phyloP scores from a whole-genome alignment of 1,140 invertebrate genomes.

The Galleria mellonella region DNA sequence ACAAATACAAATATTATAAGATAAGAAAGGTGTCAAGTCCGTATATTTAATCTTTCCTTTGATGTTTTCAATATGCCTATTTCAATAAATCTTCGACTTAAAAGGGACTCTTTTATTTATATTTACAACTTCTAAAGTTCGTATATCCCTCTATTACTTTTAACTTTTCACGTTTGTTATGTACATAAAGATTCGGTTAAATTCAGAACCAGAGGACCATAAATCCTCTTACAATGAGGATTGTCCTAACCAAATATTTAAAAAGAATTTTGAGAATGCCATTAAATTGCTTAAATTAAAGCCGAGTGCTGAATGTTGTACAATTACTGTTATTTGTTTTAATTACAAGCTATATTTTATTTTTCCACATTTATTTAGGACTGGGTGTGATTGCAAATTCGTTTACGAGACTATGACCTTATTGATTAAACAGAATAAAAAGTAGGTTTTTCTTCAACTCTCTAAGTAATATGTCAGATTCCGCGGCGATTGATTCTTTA shows the following conservation, averaged over 20 bases:
- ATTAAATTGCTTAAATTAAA: constrained; percentile 7
- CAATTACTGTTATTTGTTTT: background rate
- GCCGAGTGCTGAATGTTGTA: background rate
- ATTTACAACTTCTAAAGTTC: background rate
- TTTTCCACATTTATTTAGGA: too few relatives aligned
- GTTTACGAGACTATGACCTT: too few relatives aligned
- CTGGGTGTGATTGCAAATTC: too few relatives aligned
- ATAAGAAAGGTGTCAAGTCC: too few relatives aligned
- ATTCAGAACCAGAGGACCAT: background rate
- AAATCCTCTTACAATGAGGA: constrained; percentile 22
- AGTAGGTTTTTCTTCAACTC: too few relatives aligned
- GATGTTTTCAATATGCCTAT: background rate
- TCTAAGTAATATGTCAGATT: too few relatives aligned
- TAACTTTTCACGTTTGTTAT: background rate
- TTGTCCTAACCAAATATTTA: constrained; percentile 29
- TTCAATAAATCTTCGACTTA: background rate
- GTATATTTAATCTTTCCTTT: background rate
- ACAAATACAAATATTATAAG: too few relatives aligned
- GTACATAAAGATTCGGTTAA: too few relatives aligned
- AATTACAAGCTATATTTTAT: too few relatives aligned
- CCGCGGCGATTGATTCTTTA: too few relatives aligned
- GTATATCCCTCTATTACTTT: background rate
- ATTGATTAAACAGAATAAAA: too few relatives aligned
- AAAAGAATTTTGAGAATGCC: constrained; percentile 15
- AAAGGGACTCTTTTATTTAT: background rate